phyloP scores from a whole-genome alignment of 2,797 vertebrate genomes.

The Sebastes nivosus region DNA sequence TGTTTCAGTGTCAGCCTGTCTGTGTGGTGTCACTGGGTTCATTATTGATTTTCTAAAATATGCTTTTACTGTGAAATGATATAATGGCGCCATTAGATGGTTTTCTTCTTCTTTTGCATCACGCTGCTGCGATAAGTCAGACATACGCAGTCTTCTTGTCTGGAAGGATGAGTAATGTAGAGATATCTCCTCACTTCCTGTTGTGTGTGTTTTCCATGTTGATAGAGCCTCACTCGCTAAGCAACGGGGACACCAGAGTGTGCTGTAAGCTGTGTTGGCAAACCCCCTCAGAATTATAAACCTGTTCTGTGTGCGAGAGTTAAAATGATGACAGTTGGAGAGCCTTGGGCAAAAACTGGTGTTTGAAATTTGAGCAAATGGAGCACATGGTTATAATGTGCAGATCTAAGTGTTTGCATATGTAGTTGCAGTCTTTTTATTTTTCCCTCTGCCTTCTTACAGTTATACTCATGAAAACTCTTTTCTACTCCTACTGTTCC shows the following conservation, averaged over 20 bases:
- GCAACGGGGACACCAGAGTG: constrained; percentile 6
- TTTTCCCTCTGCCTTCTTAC: background rate
- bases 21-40: background rate
- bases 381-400: background rate
- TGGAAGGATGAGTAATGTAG: background rate
- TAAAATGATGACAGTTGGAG: background rate
- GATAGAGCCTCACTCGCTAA: background rate
- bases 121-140: background rate
- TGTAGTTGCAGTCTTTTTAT: background rate
- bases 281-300: constrained; percentile 5
- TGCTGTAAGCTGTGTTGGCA: background rate
- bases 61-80: constrained; percentile 10
- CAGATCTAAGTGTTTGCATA: background rate
- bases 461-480: background rate
- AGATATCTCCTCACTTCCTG: background rate
- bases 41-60: constrained; percentile 15
- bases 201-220: background rate
- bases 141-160: background rate
- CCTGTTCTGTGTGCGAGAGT: constrained; percentile 3
- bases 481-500: background rate
- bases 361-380: background rate
- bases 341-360: background rate
- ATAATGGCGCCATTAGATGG: background rate
- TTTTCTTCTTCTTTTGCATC: background rate
- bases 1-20: constrained; percentile 3